Evolutionary conservation across 2,113 vertebrate genomes (phyloP), one percentile per base, ranked within the genome.

Genomic region (Chrysemys picta): DNA sequence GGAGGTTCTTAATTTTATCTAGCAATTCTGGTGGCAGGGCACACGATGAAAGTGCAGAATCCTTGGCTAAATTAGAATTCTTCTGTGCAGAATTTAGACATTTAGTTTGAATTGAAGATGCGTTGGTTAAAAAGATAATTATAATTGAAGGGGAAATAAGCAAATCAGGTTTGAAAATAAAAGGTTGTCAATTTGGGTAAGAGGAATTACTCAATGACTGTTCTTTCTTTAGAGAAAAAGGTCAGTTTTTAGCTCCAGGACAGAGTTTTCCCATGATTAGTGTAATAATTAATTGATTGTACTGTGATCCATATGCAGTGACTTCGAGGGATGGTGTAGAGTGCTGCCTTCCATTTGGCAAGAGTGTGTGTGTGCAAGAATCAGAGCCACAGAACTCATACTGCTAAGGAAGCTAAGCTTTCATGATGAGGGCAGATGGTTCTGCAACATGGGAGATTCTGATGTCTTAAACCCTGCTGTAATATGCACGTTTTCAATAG

Each of bases 351-450:
- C 62, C 22, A 21, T 19, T 65, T 65, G 22, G 65, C 62, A 9
- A 17, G n/a, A 50, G n/a, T 38, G 75, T 88, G 25, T 91, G 1
- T 38, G 38, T 56, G 49, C 52, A 49, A 86, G 29, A 93, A 65
- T 90, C 38, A 85, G 14, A 95, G 22, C 38, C 59, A 87, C 78
- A 85, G 45, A 82, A 85, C 72, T 90, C 69, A 56, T 90, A 84
- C 91, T 91, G 38, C 13, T 86, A 93, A 31, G 49, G 85, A 90
- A 79, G 76, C 56, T 91, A 90, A 81, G 87, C 25, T 38, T 17
- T 56, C 3, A 24, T 9, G 78, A 57, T 8, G 22, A 83, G 8
- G n/a, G 45, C 45, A 49, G 85, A 1, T 84, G 10, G 24, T 84
- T 17, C 10, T 59, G 31, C 54, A 83, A 83, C 27, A 47, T 59